Percentiles rank a stretch among this genome's conserved stretches.
Conservation (phyloP, 2,113 vertebrate species). For the Polyodon spathula region DNA sequence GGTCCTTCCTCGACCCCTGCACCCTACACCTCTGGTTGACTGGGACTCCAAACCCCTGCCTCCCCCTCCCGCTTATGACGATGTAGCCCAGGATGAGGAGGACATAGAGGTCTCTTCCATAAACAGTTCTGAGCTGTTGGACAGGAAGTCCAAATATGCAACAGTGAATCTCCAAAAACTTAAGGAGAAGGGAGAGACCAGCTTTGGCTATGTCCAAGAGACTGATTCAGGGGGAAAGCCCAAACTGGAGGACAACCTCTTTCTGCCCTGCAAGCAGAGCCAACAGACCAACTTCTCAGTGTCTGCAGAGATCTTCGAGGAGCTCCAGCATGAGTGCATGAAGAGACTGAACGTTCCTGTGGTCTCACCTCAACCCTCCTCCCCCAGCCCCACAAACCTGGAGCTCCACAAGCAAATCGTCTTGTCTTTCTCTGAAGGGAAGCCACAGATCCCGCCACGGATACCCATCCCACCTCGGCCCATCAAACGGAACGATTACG, state of each 20-base stretch:
- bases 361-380: constrained; percentile 34
- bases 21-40: constrained; percentile 85
- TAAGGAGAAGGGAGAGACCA: constrained; percentile 40
- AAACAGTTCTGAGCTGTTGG: constrained; percentile 49
- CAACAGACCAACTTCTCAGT: constrained; percentile 61
- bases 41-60: constrained; percentile 84
- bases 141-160: constrained; percentile 18
- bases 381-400: constrained; percentile 41
- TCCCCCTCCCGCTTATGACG: constrained; percentile 80
- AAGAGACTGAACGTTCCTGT: constrained; percentile 66
- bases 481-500: constrained; percentile 54
- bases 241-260: constrained; percentile 76
- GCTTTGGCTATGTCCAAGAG: constrained; percentile 47
- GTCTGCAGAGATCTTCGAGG: constrained; percentile 84
- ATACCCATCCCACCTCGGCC: constrained; percentile 85
- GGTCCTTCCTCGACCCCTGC: constrained; percentile 76
- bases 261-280: constrained; percentile 59
- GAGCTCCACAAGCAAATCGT: constrained; percentile 31
- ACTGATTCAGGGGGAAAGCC: constrained; percentile 14
- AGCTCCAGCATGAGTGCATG: constrained; percentile 93
- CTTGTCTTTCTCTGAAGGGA: constrained; percentile 54
- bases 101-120: constrained; percentile 92
- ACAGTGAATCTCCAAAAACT: constrained; percentile 14
- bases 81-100: constrained; percentile 87
- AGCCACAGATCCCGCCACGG: constrained; percentile 82